Evolutionary conservation across 2,888 invertebrate genomes (phyloP).

Genomic region (Macaria liturata): DNA sequence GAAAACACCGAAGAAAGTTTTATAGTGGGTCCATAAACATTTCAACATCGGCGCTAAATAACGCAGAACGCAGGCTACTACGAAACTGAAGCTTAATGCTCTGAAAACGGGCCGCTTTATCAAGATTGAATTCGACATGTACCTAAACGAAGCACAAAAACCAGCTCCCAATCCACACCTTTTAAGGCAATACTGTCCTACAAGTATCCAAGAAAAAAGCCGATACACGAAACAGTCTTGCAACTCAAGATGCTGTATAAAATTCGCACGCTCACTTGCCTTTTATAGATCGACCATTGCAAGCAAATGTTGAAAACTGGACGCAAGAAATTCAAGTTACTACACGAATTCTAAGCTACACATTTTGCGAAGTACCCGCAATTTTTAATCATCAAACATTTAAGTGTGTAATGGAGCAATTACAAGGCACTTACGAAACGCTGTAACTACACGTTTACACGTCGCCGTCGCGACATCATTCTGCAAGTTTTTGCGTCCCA

Average conservation of each 20-base stretch:
- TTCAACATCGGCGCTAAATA: conserved; percentile 38
- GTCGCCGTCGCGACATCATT: conserved; percentile 54
- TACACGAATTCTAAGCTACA: not conserved
- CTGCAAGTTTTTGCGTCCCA: conserved; percentile 69
- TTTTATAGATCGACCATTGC: conserved; percentile 50
- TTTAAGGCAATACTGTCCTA: conserved; percentile 66
- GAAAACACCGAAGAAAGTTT: conserved; percentile 26
- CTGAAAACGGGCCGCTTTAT: conserved; percentile 63
- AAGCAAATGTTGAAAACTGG: conserved; percentile 65
- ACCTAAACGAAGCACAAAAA: conserved; percentile 62
- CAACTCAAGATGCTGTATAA: conserved; percentile 61
- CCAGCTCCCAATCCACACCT: conserved; percentile 59
- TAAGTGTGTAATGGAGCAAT: conserved; percentile 63
- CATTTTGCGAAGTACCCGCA: conserved; percentile 41
- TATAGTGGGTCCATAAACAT: conserved; percentile 32
- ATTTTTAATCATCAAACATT: conserved; percentile 35
- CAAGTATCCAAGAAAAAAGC: conserved; percentile 61
- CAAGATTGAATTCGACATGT: conserved; percentile 65
- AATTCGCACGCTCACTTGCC: conserved; percentile 65
- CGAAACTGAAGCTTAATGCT: conserved; percentile 52
- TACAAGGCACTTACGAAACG: conserved; percentile 67
- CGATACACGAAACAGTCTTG: conserved; percentile 72
- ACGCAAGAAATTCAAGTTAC: conserved; percentile 16
- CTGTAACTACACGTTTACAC: conserved; percentile 52
- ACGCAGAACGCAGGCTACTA: conserved; percentile 38